phyloP scores from a whole-genome alignment of 2,113 vertebrate genomes.

The Brachyhypopomus gauderio region DNA sequence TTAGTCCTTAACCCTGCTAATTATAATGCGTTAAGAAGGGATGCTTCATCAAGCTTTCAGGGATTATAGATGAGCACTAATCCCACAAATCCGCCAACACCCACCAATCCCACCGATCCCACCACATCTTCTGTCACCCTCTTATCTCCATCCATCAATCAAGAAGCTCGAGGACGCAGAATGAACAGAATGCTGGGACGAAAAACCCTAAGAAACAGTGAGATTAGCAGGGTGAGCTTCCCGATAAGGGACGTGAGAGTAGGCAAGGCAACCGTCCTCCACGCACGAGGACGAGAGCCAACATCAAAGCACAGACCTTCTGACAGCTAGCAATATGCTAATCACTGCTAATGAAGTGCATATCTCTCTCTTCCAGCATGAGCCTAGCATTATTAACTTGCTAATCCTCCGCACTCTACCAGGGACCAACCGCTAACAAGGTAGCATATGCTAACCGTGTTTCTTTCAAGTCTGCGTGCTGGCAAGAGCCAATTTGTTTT shows the following conservation, averaged over 20 bases:
- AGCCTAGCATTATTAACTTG: slow-evolving; percentile 33
- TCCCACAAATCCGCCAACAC: slow-evolving; percentile 48
- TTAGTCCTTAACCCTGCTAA: slow-evolving; percentile 58
- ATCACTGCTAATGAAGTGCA: slow-evolving; percentile 70
- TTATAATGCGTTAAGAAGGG: slow-evolving; percentile 59
- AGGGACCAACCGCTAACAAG: slow-evolving; percentile 35
- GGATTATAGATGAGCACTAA: slow-evolving; percentile 42
- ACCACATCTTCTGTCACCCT: slow-evolving; percentile 51
- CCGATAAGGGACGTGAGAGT: slow-evolving; percentile 30
- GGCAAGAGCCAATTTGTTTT: not conserved
- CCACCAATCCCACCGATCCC: slow-evolving; percentile 41
- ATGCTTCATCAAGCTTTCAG: slow-evolving; percentile 64
- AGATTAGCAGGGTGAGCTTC: slow-evolving; percentile 34
- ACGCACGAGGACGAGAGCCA: slow-evolving; percentile 32
- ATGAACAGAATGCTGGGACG: slow-evolving; percentile 40
- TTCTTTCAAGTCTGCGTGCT: slow-evolving; percentile 16
- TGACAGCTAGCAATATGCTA: slow-evolving; percentile 62
- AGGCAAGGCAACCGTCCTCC: slow-evolving; percentile 41
- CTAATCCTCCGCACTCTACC: slow-evolving; percentile 30
- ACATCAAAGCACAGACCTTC: slow-evolving; percentile 64
- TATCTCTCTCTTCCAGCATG: slow-evolving; percentile 61
- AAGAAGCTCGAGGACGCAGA: slow-evolving; percentile 49
- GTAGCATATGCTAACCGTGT: slow-evolving; percentile 21
- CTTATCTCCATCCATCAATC: slow-evolving; percentile 66
- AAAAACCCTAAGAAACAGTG: slow-evolving; percentile 36